These are phyloP conservation scores for Squalus acanthias DNA, from an alignment of 2,797 vertebrate genomes.

Conservation along the genomic window DNA sequence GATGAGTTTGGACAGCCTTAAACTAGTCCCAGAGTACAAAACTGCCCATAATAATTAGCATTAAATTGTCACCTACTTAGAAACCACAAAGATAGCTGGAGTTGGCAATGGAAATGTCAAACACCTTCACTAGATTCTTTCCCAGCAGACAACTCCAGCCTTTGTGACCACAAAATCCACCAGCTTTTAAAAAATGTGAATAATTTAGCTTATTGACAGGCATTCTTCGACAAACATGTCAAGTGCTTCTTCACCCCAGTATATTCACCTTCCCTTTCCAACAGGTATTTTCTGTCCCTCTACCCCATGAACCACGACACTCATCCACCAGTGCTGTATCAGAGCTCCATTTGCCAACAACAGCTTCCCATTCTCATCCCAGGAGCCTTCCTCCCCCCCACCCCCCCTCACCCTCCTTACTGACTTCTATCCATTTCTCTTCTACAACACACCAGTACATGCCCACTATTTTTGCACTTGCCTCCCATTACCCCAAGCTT, in stretches of 20 bases:
- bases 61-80: not conserved
- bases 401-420: too few relatives aligned
- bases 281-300: not conserved
- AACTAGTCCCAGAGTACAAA: not conserved
- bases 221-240: not conserved
- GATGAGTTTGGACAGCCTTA: not conserved
- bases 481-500: not conserved
- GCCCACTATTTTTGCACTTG: not conserved
- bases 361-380: not conserved
- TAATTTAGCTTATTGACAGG: not conserved
- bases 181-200: not conserved
- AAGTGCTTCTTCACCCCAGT: not conserved
- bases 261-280: not conserved
- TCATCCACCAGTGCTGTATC: not conserved
- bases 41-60: not conserved
- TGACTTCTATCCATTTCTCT: not conserved
- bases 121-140: not conserved
- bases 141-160: not conserved
- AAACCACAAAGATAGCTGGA: constrained; percentile 15
- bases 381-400: not conserved
- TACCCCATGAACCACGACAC: not conserved
- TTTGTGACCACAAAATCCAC: constrained; percentile 14
- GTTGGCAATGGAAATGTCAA: not conserved
- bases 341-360: not conserved
- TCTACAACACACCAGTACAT: not conserved